Evolutionary conservation across 2,113 vertebrate species (phyloP).

Genomic region (Onychostoma macrolepis): DNA sequence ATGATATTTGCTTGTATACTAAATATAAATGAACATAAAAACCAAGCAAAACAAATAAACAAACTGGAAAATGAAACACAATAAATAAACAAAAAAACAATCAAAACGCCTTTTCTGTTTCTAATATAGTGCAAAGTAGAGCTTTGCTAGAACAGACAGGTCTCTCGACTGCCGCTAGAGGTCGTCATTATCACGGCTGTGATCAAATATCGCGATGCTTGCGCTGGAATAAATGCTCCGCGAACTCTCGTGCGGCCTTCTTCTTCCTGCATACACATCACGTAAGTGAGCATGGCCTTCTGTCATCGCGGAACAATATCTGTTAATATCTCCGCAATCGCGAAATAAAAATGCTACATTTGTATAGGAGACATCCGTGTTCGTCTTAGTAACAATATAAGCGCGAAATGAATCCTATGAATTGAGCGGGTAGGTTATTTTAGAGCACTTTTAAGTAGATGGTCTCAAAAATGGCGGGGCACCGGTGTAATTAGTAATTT

Average conservation of each 20-base stretch:
- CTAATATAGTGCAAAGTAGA: too few species aligned
- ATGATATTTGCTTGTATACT: too few species aligned
- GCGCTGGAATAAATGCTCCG: constrained; percentile 1
- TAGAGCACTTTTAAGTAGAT: not conserved
- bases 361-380: accelerated
- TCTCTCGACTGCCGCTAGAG: not conserved
- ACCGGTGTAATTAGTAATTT: too few species aligned
- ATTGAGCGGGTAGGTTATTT: not conserved
- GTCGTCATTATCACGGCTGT: not conserved
- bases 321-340: constrained; percentile 64
- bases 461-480: not conserved
- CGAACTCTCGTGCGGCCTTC: constrained; percentile 61
- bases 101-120: too few species aligned
- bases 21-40: too few species aligned
- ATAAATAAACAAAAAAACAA: too few species aligned
- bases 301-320: not conserved
- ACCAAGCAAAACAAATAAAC: too few species aligned
- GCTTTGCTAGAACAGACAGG: not conserved
- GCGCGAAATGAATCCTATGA: not conserved
- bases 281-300: constrained; percentile 52
- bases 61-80: too few species aligned
- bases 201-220: constrained; percentile 71
- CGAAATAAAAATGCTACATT: accelerated
- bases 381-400: too few species aligned
- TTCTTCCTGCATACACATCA: constrained; percentile 78